These are phyloP conservation scores for Paracyclopina nana DNA, from an alignment of 1,140 invertebrate genomes.

Conservation along the genomic window DNA sequence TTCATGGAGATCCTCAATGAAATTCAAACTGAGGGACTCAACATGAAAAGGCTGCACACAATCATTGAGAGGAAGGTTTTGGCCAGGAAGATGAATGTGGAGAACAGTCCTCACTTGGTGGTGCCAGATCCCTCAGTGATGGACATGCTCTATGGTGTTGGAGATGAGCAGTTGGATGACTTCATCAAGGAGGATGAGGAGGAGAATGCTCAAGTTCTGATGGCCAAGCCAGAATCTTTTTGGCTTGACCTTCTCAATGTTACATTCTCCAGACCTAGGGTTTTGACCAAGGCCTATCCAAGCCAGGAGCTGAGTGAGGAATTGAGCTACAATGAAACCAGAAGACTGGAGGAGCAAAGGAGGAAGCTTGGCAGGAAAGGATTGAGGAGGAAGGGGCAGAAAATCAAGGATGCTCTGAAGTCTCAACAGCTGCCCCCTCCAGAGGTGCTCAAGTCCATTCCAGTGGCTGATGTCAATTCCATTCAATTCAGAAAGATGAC, in stretches of 20 bases:
- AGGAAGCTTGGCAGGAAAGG: background rate
- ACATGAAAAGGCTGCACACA: slow-evolving; percentile 5
- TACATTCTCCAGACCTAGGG: background rate
- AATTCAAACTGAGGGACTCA: slow-evolving; percentile 8
- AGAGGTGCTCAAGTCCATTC: slow-evolving; percentile 1
- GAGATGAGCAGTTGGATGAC: background rate
- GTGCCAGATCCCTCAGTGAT: background rate
- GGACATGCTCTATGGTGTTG: slow-evolving; percentile 2
- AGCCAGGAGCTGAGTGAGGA: background rate
- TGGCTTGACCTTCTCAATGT: background rate
- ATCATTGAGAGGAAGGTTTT: background rate
- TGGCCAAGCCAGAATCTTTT: background rate
- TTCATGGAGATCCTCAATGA: slow-evolving; percentile 1
- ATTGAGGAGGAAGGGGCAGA: background rate
- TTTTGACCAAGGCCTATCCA: background rate
- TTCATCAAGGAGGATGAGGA: background rate
- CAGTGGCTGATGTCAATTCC: slow-evolving; percentile 4
- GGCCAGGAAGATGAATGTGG: background rate
- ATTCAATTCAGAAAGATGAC: slow-evolving; percentile 1
- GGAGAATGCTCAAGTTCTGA: background rate
- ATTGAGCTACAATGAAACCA: background rate
- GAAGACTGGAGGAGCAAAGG: slow-evolving; percentile 2
- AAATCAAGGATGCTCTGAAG: background rate
- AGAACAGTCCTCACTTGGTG: slow-evolving; percentile 12
- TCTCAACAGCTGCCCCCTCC: background rate